Base-by-base conservation (phyloP, 2,888 invertebrate genomes). In the Parelbella ahira region DNA sequence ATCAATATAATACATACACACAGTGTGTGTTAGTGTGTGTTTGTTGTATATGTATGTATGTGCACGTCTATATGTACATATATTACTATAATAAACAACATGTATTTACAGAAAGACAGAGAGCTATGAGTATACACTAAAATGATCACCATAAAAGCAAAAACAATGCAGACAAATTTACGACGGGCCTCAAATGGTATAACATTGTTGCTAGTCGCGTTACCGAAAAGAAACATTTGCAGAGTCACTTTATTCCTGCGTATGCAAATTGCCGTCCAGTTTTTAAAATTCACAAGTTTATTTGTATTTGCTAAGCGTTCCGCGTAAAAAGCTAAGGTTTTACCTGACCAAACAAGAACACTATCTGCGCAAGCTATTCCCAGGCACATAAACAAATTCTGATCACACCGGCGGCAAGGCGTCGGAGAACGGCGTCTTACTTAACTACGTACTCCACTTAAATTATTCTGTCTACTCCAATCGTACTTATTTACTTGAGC, bases 341-440 rank as follows among this genome's bases (percentile, higher is more conserved):
- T 79, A 79, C 79, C 72, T 74, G 64, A 63, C 59, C 58, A 64
- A 82, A 75, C 70, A 70, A 79, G 79, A 80, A 79, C 77, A 77
- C 68, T 69, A 68, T 70, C 72, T 64, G 61, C 56, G 60, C 66
- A 58, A 68, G 70, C 74, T 80, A 76, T 80, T 83, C 81, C 76
- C 81, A 80, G 78, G 74, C 80, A 51, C 63, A 66, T 78, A 78
- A 74, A 82, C 73, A 68, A 80, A 84, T 84, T 84, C 84, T 74
- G 75, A 73, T 83, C 83, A 83, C 84, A 83, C 63, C 67, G 51
- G 48, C 59, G 39, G 51, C 43, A 50, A 52, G 58, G 62, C 63
- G 59, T 54, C 55, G 58, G 52, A 53, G 47, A 59, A 59, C 54
- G 58, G 58, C 60, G 61, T 58, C 58, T 54, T 45, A 50, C 50